Conservation (phyloP, 2,888 invertebrate genomes). For the Micoletzkya japonica region DNA sequence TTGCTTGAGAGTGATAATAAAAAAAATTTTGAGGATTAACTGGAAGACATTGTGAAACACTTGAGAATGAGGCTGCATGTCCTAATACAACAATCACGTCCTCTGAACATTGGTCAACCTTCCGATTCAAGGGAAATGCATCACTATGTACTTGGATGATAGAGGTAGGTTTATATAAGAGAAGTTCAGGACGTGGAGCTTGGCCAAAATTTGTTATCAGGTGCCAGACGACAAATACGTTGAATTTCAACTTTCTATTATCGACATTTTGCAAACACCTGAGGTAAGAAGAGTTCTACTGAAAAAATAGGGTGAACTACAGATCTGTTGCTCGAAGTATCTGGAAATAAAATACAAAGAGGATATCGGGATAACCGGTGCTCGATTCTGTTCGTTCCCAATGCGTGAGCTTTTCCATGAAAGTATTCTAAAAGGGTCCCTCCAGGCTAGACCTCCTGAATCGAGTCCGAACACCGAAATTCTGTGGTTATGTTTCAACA, state of each 20-base stretch:
- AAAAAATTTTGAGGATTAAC: slow-evolving; percentile 5
- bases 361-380: slow-evolving; percentile 8
- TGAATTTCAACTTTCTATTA: slow-evolving; percentile 2
- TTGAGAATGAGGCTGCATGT: not conserved
- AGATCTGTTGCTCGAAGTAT: slow-evolving; percentile 1
- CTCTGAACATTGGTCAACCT: not conserved
- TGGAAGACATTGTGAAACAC: not conserved
- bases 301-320: not conserved
- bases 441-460: too few relatives aligned
- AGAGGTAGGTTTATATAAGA: not conserved
- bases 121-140: too few relatives aligned
- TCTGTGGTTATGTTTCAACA: too few relatives aligned
- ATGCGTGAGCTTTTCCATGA: not conserved
- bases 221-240: not conserved
- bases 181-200: too few relatives aligned
- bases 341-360: slow-evolving; percentile 14
- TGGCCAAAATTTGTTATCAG: too few relatives aligned
- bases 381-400: slow-evolving; percentile 10
- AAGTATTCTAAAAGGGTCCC: not conserved
- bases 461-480: too few relatives aligned
- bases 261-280: not conserved
- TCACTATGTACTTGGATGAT: too few relatives aligned
- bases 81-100: slow-evolving; percentile 6
- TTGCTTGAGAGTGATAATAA: not conserved
- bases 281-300: not conserved